Percentiles rank a stretch among this genome's conserved stretches.
Evolutionary conservation across 1,140 invertebrate genomes (phyloP).

Genomic region (Drosophila virilis): DNA sequence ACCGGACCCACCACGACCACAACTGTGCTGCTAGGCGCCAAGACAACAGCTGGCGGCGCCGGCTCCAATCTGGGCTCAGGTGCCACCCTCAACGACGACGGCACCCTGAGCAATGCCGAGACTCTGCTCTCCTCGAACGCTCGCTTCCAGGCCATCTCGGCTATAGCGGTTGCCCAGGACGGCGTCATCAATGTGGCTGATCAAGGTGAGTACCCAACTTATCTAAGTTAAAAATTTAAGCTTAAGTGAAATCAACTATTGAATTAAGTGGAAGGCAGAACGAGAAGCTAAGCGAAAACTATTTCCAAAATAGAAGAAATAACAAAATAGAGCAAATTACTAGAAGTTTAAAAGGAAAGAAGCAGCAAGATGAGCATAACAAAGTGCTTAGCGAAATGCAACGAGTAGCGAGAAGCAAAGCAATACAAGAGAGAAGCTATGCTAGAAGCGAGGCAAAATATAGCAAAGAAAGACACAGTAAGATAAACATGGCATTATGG

Average conservation of each 20-base stretch:
- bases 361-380: not conserved
- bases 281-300: not conserved
- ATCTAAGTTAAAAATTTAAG: not conserved
- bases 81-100: slow-evolving; percentile 86
- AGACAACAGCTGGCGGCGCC: slow-evolving; percentile 63
- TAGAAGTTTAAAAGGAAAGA: not conserved
- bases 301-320: not conserved
- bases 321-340: no score
- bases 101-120: slow-evolving; percentile 90
- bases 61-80: slow-evolving; percentile 41
- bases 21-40: slow-evolving; percentile 75
- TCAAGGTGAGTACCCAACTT: slow-evolving; percentile 88
- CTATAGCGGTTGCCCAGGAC: slow-evolving; percentile 96
- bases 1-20: slow-evolving; percentile 83
- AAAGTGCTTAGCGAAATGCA: not conserved
- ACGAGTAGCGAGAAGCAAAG: not conserved
- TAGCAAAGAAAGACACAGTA: not conserved
- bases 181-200: slow-evolving; percentile 97
- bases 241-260: not conserved
- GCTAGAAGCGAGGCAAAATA: not conserved
- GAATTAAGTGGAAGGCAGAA: not conserved
- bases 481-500: no score
- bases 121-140: slow-evolving; percentile 95
- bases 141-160: slow-evolving; percentile 95
- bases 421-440: not conserved